Evolutionary conservation across 2,888 invertebrate species (phyloP), one percentile per base, ranked within the genome.

Genomic region (Drosophila tanythrix): DNA sequence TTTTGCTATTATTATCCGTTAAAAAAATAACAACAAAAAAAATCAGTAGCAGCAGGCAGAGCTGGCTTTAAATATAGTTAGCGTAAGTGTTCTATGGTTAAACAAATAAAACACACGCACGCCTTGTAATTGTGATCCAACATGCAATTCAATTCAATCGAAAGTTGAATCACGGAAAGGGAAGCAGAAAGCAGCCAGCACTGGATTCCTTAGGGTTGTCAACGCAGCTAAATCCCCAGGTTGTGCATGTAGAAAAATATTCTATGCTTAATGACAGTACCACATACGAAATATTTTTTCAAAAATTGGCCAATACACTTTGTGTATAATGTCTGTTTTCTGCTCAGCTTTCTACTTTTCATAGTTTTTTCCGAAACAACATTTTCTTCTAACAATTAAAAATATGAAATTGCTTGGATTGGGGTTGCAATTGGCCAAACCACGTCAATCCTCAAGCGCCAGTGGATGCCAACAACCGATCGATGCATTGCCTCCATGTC

Each of bases 381-480:
- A 38, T 40, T 46, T 35, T 35, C 13, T 7, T 29, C 1, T 48
- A 40, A 29, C 15, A 7, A 25, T 15, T 46, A 29, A 18, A 6
- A 43, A 80, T 31, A 82, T 84, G 83, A 89, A 82, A 69, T 46
- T 76, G 57, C 48, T 88, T 40, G 74, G 74, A 33, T 51, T 84
- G 27, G 88, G 83, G 36, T 35, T 58, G 62, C 70, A 64, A 38
- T 13, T 79, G 6, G 5, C 72, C 5, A 76, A 33, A 15, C 63
- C 76, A 1, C 1, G 25, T 3, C 46, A 46, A 25, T 46, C 15
- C 21, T 25, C 46, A 8, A 25, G 46, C 46, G 21, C 8, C 21
- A 15, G 15, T 46, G 46, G 46, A 21, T 21, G 46, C 15, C 46
- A 46, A 10, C 15, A 25, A 25, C 46, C 46, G 21, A 8, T 3